Conservation (phyloP, 2,888 invertebrate species). For the Timandra comae region DNA sequence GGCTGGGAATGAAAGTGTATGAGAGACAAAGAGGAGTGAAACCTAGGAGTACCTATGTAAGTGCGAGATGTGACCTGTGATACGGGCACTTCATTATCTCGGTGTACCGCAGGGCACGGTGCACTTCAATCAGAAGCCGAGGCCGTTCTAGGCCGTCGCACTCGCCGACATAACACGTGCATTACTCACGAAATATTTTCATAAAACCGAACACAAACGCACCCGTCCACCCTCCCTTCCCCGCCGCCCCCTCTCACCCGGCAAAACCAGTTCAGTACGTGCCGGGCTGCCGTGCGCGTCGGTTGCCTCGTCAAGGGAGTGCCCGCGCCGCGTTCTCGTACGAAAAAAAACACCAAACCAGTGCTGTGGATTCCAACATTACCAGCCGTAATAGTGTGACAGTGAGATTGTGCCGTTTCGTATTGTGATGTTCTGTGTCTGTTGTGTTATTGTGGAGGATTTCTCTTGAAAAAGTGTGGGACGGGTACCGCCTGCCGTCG, state of each 20-base stretch:
- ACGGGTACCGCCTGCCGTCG: slow-evolving; percentile 62
- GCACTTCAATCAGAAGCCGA: slow-evolving; percentile 67
- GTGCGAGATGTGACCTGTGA: slow-evolving; percentile 25
- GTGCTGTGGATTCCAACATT: slow-evolving; percentile 67
- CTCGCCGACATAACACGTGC: slow-evolving; percentile 72
- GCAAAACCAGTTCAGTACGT: slow-evolving; percentile 73
- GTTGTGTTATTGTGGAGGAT: slow-evolving; percentile 67
- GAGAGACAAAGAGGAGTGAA: slow-evolving; percentile 42
- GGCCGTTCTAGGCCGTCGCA: slow-evolving; percentile 73
- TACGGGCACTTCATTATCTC: slow-evolving; percentile 40
- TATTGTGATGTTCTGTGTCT: slow-evolving; percentile 64
- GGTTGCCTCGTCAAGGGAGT: slow-evolving; percentile 38
- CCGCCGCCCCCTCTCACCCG: slow-evolving; percentile 43
- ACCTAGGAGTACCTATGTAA: too few relatives aligned
- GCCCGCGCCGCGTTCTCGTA: slow-evolving; percentile 58
- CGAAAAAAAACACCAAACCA: slow-evolving; percentile 66
- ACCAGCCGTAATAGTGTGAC: slow-evolving; percentile 41
- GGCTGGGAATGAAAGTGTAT: slow-evolving; percentile 40
- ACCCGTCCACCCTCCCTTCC: slow-evolving; percentile 50
- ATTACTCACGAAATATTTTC: slow-evolving; percentile 78
- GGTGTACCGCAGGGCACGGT: slow-evolving; percentile 43
- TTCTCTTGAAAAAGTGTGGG: slow-evolving; percentile 65
- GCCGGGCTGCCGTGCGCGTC: slow-evolving; percentile 71
- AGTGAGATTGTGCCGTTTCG: slow-evolving; percentile 68
- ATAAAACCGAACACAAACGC: slow-evolving; percentile 72